phyloP scores from a whole-genome alignment of 1,140 invertebrate species.

The Meloidogyne chitwoodi region DNA sequence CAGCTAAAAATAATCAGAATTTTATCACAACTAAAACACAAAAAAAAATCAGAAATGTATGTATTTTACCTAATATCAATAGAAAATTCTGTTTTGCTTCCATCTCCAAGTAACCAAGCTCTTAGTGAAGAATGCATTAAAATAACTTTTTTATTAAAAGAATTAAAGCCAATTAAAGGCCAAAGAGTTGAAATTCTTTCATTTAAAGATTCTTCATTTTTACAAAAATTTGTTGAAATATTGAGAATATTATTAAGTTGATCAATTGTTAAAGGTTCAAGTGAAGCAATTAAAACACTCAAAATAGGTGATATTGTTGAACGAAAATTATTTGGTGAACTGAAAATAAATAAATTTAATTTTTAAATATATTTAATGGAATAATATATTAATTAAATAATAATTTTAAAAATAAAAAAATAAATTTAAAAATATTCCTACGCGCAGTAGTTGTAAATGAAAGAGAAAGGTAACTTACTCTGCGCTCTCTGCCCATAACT shows the following conservation, averaged over 20 bases:
- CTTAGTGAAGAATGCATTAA: constrained; percentile 66
- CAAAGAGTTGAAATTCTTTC: neutral
- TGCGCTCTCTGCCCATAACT: no score
- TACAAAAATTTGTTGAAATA: constrained; percentile 70
- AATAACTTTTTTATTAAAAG: constrained; percentile 22
- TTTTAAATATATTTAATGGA: constrained; percentile 3
- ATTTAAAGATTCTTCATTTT: neutral
- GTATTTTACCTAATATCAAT: constrained; percentile 63
- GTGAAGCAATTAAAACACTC: constrained; percentile 74
- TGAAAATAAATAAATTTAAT: no score
- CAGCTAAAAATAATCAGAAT: neutral
- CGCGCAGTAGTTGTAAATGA: no score
- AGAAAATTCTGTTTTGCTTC: constrained; percentile 66
- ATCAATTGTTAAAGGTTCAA: constrained; percentile 80
- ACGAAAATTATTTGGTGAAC: constrained; percentile 31
- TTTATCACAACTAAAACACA: neutral
- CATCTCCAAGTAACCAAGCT: constrained; percentile 80
- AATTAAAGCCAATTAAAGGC: constrained; percentile 4
- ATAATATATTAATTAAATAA: constrained; percentile 61
- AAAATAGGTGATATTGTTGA: constrained; percentile 68
- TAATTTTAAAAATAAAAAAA: no score
- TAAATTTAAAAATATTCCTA: no score
- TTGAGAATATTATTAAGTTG: constrained; percentile 92
- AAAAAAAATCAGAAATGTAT: neutral
- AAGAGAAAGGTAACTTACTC: no score